Conservation (phyloP, 2,888 invertebrate genomes). For the Pristionchus maxplancki region DNA sequence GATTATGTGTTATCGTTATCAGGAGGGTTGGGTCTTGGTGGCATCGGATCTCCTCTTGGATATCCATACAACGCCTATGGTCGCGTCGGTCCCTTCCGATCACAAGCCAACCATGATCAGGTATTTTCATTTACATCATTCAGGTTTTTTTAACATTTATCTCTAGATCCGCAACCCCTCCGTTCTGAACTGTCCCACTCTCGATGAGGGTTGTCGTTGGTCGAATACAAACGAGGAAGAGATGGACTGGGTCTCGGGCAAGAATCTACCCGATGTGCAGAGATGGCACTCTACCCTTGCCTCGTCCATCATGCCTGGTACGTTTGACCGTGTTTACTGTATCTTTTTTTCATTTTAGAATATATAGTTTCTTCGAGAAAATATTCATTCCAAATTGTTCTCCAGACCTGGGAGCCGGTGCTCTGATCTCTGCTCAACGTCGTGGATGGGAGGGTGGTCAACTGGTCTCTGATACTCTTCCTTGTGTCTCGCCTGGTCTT, state of each 20-base stretch:
- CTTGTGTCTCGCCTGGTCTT: constrained; percentile 61
- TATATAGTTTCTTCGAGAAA: not conserved
- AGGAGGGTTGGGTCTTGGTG: constrained; percentile 44
- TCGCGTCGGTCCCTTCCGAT: constrained; percentile 65
- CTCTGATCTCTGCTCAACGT: constrained; percentile 60
- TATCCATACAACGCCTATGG: constrained; percentile 23
- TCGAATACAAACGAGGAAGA: constrained; percentile 70
- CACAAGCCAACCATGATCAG: constrained; percentile 57
- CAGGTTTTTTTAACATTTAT: not conserved
- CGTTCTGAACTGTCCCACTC: constrained; percentile 61
- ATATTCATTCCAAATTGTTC: not conserved
- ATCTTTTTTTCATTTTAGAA: not conserved
- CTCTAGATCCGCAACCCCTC: constrained; percentile 49
- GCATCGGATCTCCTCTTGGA: constrained; percentile 14
- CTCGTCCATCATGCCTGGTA: constrained; percentile 6
- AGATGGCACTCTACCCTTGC: constrained; percentile 41
- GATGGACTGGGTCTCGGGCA: constrained; percentile 63
- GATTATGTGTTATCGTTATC: not conserved
- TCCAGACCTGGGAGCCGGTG: constrained; percentile 63
- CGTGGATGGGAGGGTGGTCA: constrained; percentile 70
- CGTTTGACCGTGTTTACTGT: too few relatives aligned
- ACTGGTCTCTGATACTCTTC: constrained; percentile 65
- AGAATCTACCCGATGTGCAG: constrained; percentile 41
- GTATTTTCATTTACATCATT: not conserved
- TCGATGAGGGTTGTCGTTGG: constrained; percentile 64